Base-by-base conservation (phyloP, 2,888 invertebrate genomes). In the Megamerina dolium region DNA sequence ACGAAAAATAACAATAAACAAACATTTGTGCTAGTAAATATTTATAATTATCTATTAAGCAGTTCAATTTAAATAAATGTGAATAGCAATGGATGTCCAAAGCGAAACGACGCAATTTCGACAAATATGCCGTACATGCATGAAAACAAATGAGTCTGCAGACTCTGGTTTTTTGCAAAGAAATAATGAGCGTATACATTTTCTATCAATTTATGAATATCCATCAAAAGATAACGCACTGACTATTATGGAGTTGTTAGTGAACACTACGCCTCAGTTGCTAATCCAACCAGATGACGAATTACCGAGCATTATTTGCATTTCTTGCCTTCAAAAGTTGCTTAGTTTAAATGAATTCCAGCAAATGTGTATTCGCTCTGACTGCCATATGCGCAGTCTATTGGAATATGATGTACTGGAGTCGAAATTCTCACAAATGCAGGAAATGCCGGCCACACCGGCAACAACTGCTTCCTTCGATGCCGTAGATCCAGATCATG, bases 281-380 rank as follows among this genome's bases (percentile, higher is more conserved):
- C 50, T 66, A 66, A 64, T 74, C 41, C 63, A 66, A 13, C 48
- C 65, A 14, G 74, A 74, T 30, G 81, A 82, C 68, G 77, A 77
- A 29, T 60, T 82, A 41, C 81, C 82, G 1, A 77, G 80, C 56
- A 73, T 73, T 41, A 68, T 82, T 36, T 83, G 82, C 56, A 55
- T 67, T 48, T 65, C 70, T 12, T 83, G 82, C 59, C 69, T 74
- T 1, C 69, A 69, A 41, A 66, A 71, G 34, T 68, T 79, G 13
- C 66, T 77, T 45, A 64, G 73, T 13, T 66, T 75, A 5, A 77
- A 77, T 56, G 59, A 66, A 29, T 76, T 76, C 52, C 75, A 75
- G 52, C 54, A 65, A 46, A 69, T 72, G 57, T 75, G 74, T 49
- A 69, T 75, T 5, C 20, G 29, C 14, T 46, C 49, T 5, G 41